A percentile compares a stretch with the other conserved stretches of the same genome.
Evolutionary conservation across 2,797 vertebrate genomes (phyloP).

Genomic region (Morus bassanus): DNA sequence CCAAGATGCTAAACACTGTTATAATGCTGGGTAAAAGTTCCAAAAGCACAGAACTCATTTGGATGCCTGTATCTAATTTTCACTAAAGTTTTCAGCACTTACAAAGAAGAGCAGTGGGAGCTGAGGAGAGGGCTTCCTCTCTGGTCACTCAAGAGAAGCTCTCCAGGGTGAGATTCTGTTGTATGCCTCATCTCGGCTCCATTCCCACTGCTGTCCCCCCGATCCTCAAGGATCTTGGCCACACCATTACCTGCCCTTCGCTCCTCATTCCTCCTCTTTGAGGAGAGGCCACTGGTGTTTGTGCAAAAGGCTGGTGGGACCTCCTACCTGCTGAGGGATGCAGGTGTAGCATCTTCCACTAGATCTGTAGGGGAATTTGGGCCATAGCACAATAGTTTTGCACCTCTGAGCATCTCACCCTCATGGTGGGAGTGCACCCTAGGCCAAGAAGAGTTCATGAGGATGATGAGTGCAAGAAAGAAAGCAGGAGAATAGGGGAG

Average conservation of each 20-base stretch:
- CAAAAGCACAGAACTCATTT: not conserved
- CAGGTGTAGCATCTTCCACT: not conserved
- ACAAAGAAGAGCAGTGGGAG: not conserved
- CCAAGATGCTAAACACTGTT: not conserved
- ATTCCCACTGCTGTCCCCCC: not conserved
- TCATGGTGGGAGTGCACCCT: not conserved
- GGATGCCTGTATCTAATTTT: not conserved
- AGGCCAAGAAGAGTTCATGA: rapidly evolving
- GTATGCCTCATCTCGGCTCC: not conserved
- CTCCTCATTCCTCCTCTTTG: not conserved
- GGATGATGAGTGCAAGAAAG: not conserved
- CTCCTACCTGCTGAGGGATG: not conserved
- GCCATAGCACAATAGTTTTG: rapidly evolving
- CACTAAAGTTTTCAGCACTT: not conserved
- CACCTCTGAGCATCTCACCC: not conserved
- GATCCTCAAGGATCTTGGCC: not conserved
- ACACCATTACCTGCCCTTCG: not conserved
- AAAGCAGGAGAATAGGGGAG: not conserved
- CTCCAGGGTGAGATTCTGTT: not conserved
- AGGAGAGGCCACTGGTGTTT: not conserved
- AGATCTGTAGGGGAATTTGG: rapidly evolving
- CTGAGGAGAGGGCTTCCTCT: not conserved
- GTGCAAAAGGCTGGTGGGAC: not conserved
- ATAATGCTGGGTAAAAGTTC: not conserved
- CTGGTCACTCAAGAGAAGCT: not conserved